These are phyloP conservation scores for Dolichopus griseipennis DNA, from an alignment of 2,888 invertebrate genomes.

Conservation along the genomic window DNA sequence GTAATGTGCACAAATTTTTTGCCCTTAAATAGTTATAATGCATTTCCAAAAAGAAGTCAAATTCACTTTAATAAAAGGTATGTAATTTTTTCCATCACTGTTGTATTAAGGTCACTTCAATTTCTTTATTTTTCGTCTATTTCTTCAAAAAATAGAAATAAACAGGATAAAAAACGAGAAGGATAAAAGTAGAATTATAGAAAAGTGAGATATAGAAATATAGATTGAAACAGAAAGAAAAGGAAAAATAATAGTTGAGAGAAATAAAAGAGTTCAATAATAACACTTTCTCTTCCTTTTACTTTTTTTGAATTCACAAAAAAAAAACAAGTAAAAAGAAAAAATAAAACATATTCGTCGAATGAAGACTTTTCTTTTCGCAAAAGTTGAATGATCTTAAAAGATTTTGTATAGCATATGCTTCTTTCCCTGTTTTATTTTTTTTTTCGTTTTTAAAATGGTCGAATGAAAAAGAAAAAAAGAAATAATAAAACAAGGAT, in stretches of 20 bases:
- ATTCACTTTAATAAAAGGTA: too few relatives aligned
- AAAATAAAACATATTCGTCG: neutral
- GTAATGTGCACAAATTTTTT: too few relatives aligned
- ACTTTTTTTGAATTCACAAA: neutral
- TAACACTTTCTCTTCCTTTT: conserved; percentile 1
- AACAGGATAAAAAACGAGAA: neutral
- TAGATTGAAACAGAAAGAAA: neutral
- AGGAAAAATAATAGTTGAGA: neutral
- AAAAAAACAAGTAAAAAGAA: neutral
- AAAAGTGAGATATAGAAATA: neutral
- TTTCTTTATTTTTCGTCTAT: too few relatives aligned
- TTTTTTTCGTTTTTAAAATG: neutral
- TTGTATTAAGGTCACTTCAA: too few relatives aligned
- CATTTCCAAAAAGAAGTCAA: too few relatives aligned
- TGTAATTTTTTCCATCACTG: too few relatives aligned
- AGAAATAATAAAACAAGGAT: neutral
- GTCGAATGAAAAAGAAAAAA: neutral
- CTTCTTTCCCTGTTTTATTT: too few relatives aligned
- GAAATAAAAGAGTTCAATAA: neutral
- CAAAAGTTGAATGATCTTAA: neutral
- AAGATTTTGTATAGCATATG: neutral
- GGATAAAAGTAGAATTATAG: neutral
- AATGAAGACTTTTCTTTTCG: neutral
- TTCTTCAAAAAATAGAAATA: too few relatives aligned
- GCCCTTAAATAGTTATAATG: too few relatives aligned